Base-by-base conservation (phyloP, 2,797 vertebrate genomes). In the Mus spretus region DNA sequence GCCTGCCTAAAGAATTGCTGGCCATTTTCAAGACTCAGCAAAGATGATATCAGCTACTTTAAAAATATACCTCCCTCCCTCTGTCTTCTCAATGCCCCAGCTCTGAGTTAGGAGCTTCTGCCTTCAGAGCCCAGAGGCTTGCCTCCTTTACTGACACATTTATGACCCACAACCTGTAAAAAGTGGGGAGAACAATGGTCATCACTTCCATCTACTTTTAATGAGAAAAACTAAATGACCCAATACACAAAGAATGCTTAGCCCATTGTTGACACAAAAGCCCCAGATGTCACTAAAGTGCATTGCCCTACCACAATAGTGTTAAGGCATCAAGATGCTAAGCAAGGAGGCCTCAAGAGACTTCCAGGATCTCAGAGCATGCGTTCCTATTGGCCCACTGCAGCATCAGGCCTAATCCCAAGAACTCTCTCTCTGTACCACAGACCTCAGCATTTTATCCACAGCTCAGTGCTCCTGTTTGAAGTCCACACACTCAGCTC, bases 281-380 rank as follows among this genome's bases (percentile, higher is more conserved):
- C 59, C n/a, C 34, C 28, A 2, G 2, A 2, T 1, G 8, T 14
- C 40, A 26, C 77, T n/a, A 47, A 13, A 81, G 77, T 0, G 2
- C 26, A 8, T 3, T 53, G 28, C 3, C 19, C 44, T 1, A 28
- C 20, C 15, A 2, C 0, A 0, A 44, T 14, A 44, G 14, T 85
- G 9, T 8, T 44, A 5, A n/a, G 63, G 28, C 70, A 70, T 78
- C 34, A 88, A 79, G 72, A 53, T 31, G 20, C 22, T 78, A 57
- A 88, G 7, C 65, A 28, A 65, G 79, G 26, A 89, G 40, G 81
- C 57, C 63, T 77, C 14, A 50, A n/a, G 83, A 59, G 34, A 55
- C 61, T 63, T 19, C 83, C 2, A 5, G 70, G 70, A 57, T 77
- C 57, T 65, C 40, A 1, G 63, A n/a, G 8, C 12, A 57, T 22